Percentiles rank a stretch among this genome's conserved stretches.
phyloP scores from a whole-genome alignment of 2,888 invertebrate species.

The Mesochorus sp. region DNA sequence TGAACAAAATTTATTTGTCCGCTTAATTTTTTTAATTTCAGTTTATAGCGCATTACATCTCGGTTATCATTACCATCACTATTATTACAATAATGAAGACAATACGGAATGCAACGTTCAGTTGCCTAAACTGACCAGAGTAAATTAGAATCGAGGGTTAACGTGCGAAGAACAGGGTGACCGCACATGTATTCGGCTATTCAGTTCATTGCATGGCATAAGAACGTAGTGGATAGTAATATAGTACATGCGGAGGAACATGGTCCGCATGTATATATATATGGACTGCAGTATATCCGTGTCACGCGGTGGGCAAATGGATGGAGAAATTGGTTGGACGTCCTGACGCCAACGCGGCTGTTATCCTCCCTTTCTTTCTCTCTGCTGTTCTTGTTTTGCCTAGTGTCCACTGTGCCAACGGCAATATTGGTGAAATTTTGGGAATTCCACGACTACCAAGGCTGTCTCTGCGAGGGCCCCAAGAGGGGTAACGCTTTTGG shows the following conservation, averaged over 20 bases:
- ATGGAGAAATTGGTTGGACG: constrained; percentile 52
- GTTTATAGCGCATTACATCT: too few relatives aligned
- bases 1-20: too few relatives aligned
- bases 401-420: constrained; percentile 42
- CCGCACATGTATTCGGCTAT: too few relatives aligned
- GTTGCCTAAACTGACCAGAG: background rate
- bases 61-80: too few relatives aligned
- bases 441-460: constrained; percentile 72
- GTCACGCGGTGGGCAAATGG: constrained; percentile 35
- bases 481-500: constrained; percentile 15
- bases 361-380: background rate
- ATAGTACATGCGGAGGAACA: background rate
- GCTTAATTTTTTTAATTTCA: too few relatives aligned
- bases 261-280: background rate
- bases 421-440: constrained; percentile 77
- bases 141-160: constrained; percentile 9
- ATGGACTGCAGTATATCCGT: background rate
- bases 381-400: constrained; percentile 21
- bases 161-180: constrained; percentile 9
- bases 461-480: constrained; percentile 14
- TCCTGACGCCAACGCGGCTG: constrained; percentile 27
- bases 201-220: background rate
- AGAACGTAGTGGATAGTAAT: background rate
- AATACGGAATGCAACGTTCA: too few relatives aligned
- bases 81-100: too few relatives aligned